These are phyloP conservation scores for Distichodus sexfasciatus DNA, from an alignment of 2,797 vertebrate species.

Conservation along the genomic window DNA sequence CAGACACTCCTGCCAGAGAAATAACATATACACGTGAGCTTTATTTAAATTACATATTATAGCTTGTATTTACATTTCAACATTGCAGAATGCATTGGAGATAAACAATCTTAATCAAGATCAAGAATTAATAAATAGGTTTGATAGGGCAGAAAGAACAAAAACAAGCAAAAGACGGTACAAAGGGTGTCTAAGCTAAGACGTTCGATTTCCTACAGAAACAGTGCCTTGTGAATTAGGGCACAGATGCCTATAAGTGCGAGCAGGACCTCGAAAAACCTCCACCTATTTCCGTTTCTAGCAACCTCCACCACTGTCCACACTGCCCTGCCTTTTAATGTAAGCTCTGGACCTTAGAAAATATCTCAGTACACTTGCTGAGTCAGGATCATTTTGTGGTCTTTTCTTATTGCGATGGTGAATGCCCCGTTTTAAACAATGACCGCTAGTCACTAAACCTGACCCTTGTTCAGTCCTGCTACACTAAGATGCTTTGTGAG, in stretches of 20 bases:
- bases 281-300: slow-evolving; percentile 6
- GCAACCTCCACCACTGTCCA: not conserved
- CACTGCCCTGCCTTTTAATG: not conserved
- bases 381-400: not conserved
- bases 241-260: not conserved
- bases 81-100: slow-evolving; percentile 47
- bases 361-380: not conserved
- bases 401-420: no score
- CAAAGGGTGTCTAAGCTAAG: slow-evolving; percentile 24
- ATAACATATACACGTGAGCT: slow-evolving; percentile 41
- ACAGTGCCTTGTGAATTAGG: not conserved
- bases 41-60: slow-evolving; percentile 59
- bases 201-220: slow-evolving; percentile 10
- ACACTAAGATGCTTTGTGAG: slow-evolving; percentile 15
- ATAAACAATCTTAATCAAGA: slow-evolving; percentile 46
- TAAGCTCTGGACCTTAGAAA: not conserved
- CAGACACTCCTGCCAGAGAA: slow-evolving; percentile 45
- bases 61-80: slow-evolving; percentile 54
- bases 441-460: slow-evolving; percentile 1
- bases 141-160: slow-evolving; percentile 13
- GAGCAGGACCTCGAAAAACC: not conserved
- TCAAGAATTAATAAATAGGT: slow-evolving; percentile 62
- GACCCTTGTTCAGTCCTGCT: slow-evolving; percentile 1
- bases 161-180: not conserved
- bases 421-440: no score